Evolutionary conservation across 2,113 vertebrate genomes (phyloP), one percentile per base, ranked within the genome.

Genomic region (Perca fluviatilis): DNA sequence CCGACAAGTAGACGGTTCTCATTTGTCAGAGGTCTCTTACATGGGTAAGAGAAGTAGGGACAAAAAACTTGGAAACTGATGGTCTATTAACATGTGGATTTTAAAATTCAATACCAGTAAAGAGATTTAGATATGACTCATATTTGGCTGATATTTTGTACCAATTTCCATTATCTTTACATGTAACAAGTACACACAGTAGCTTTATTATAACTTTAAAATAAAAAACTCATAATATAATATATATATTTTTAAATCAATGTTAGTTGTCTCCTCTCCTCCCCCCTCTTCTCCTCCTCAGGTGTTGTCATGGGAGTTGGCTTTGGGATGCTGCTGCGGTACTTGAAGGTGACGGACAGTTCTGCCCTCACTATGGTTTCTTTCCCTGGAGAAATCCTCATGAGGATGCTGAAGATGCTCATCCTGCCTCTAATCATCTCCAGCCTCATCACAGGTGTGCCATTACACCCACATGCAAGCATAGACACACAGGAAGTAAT

Each of bases 341-440:
- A 96, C 82, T 83, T 95, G 82, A 80, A 71, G 53, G 92, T 95
- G 30, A 88, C 83, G 16, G 94, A 95, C 75, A 63, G 65, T 23
- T 76, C 93, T 47, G 71, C 54, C 14, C 92, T 96, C 30, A 95
- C 94, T 19, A 87, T 96, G 86, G 80, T 97, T 23, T 96, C 96
- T 67, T 97, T 97, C 79, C 96, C 96, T 0, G 96, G 96, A 53
- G 96, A 97, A 68, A 94, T 96, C 83, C 95, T 97, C 13, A 97
- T 97, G 96, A 95, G 96, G 84, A 96, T 96, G 96, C 88, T 96
- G 70, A 97, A 96, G 91, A 97, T 97, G 96, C 93, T 97, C 74
- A 97, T 97, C 83, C 92, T 97, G 74, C 96, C 96, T 16, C 95
- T 97, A 1, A 95, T 97, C 91, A 96, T 96, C 78, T 97, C 96